Evolutionary conservation across 2,888 invertebrate genomes (phyloP), one percentile per base, ranked within the genome.

Genomic region (Aphidoletes aphidimyza): DNA sequence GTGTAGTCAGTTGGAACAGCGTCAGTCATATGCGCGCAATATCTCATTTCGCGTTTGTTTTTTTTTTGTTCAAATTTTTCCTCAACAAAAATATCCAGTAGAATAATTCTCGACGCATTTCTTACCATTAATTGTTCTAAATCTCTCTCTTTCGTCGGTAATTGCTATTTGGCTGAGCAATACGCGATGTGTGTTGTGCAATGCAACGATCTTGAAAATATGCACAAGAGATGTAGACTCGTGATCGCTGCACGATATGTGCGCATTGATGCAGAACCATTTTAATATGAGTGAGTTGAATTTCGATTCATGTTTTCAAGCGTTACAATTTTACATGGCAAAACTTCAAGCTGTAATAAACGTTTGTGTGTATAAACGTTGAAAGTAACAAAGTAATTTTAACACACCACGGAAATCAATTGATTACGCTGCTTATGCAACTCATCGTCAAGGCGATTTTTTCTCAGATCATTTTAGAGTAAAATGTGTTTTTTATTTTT

Each of bases 351-450:
- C n/a, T n/a, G n/a, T n/a, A n/a, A n/a, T 11, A 47, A 2, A 47
- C 47, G 19, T 11, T n/a, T 47, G 47, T 6, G 47, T 47, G 9
- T 22, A 19, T 22, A 54, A 54, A 3, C 2, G 26, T 54, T 22
- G 3, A 54, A 54, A 17, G 11, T 5, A 8, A 54, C 22, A 54
- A 54, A 54, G 26, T 26, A 26, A 69, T 26, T 17, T 78, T 78
- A 11, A 36, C 6, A n/a, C n/a, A 78, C 34, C 78, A 36, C 78
- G 78, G 36, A 78, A 78, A 78, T 78, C 78, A 34, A 78, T 78
- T 78, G 78, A 34, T 78, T 78, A 36, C 36, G 78, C 78, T 78
- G 36, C 36, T 78, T 78, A 36, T 78, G 78, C 78, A 78, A 78
- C n/a, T 36, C 36, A 78, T 78, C 42, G 54, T 19, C 54, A 54